Conservation (phyloP, 2,888 invertebrate species). For the Xiphydria camelus region DNA sequence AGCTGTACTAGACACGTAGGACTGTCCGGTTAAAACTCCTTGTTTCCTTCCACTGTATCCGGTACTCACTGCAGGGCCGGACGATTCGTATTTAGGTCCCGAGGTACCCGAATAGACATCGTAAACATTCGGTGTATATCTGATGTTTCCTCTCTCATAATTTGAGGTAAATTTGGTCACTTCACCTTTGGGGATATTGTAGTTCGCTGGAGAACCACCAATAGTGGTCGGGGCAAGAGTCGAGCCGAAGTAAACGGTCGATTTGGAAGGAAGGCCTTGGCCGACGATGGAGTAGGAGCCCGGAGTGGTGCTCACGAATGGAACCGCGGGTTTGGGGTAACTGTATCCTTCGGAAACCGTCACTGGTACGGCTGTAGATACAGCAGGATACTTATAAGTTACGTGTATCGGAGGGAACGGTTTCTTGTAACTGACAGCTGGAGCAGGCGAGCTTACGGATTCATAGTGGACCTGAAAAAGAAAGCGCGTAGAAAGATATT, state of each 20-base stretch:
- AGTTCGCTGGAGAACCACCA: constrained; percentile 29
- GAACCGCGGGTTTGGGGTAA: constrained; percentile 23
- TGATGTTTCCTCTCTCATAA: constrained; percentile 40
- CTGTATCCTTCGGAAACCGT: constrained; percentile 20
- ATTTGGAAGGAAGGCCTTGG: neutral
- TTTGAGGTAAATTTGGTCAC: constrained; percentile 33
- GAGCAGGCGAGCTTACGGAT: constrained; percentile 30
- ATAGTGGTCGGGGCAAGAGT: too few species aligned
- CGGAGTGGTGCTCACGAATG: constrained; percentile 20
- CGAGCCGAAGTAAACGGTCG: neutral
- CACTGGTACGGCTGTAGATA: constrained; percentile 2
- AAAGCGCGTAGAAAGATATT: too few species aligned
- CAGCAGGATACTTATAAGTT: constrained; percentile 22
- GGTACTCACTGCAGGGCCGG: neutral
- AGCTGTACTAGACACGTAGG: constrained; percentile 3
- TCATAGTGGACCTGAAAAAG: constrained; percentile 23
- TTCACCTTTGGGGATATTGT: constrained; percentile 27
- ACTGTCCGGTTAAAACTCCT: too few species aligned
- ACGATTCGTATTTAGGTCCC: neutral
- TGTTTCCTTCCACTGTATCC: neutral
- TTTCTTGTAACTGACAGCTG: constrained; percentile 34
- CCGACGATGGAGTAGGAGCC: constrained; percentile 19
- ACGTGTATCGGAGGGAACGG: constrained; percentile 32
- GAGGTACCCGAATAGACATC: constrained; percentile 19
- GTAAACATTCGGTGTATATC: constrained; percentile 35